Conservation (phyloP, 2,113 vertebrate genomes). For the Terrapene triunguis region DNA sequence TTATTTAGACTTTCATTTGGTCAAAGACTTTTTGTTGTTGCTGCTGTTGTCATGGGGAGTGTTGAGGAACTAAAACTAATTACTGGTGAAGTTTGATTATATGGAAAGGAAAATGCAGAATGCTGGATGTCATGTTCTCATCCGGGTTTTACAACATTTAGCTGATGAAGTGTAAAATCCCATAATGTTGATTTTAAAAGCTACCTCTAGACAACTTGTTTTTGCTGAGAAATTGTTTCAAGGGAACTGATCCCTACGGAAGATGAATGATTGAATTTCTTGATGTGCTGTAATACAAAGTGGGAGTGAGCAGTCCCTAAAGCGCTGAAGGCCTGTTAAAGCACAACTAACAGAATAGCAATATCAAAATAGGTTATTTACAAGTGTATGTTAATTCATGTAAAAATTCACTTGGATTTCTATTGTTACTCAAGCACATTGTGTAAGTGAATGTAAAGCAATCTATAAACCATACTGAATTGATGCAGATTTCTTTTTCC, state of each 20-base stretch:
- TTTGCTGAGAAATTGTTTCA: slow-evolving; percentile 1
- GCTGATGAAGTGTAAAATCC: slow-evolving; percentile 51
- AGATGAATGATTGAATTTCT: neutral
- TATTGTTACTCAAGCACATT: neutral
- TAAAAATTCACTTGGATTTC: neutral
- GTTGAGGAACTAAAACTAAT: neutral
- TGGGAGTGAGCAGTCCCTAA: neutral
- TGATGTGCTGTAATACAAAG: neutral
- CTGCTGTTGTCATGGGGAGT: accelerated
- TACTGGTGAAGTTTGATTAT: neutral
- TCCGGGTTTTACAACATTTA: neutral
- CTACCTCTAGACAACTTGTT: slow-evolving; percentile 11
- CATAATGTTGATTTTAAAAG: slow-evolving; percentile 20
- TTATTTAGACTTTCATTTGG: neutral
- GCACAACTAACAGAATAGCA: neutral
- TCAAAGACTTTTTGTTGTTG: neutral
- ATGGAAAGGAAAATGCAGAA: slow-evolving; percentile 1
- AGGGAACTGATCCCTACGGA: neutral
- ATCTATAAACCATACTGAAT: neutral
- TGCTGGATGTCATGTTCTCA: slow-evolving; percentile 10
- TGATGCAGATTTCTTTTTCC: neutral
- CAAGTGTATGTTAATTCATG: neutral
- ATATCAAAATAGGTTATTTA: neutral
- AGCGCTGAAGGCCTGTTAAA: neutral
- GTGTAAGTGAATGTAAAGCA: neutral